Evolutionary conservation across 2,797 vertebrate genomes (phyloP).

Genomic region (Enteromius unitaeniatus): DNA sequence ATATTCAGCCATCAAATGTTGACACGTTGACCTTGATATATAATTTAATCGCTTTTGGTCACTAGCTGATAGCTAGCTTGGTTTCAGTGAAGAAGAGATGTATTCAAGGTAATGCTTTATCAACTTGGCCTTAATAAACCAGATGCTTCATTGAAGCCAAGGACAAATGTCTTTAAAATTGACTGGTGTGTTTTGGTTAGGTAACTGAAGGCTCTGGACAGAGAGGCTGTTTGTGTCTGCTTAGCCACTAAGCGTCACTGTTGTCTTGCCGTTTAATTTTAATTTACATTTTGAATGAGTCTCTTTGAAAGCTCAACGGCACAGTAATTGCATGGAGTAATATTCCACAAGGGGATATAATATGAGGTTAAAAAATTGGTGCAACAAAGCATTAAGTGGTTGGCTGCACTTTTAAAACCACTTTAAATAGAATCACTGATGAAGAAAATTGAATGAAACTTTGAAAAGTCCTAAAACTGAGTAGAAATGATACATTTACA

Average conservation of each 20-base stretch:
- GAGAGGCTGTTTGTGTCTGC: background rate
- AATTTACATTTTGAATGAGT: background rate
- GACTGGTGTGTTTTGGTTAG: background rate
- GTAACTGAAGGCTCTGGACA: background rate
- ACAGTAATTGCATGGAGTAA: background rate
- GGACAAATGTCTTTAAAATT: constrained; percentile 4
- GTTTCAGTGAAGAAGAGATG: background rate
- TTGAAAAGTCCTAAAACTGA: background rate
- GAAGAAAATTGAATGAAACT: background rate
- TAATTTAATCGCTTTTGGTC: background rate
- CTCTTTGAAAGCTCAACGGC: background rate
- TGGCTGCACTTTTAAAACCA: background rate
- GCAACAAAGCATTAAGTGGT: background rate
- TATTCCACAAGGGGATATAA: background rate
- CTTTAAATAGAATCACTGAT: background rate
- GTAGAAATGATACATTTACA: background rate
- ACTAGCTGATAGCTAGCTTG: background rate
- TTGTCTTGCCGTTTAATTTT: background rate
- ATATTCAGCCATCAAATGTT: background rate
- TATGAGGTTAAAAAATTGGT: background rate
- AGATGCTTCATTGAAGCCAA: constrained; percentile 11
- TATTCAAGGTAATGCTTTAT: constrained; percentile 21
- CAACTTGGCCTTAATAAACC: constrained; percentile 23
- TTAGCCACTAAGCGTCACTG: constrained; percentile 45
- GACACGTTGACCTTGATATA: constrained; percentile 14